Conservation (phyloP, 2,888 invertebrate genomes). For the Philonicus albiceps region DNA sequence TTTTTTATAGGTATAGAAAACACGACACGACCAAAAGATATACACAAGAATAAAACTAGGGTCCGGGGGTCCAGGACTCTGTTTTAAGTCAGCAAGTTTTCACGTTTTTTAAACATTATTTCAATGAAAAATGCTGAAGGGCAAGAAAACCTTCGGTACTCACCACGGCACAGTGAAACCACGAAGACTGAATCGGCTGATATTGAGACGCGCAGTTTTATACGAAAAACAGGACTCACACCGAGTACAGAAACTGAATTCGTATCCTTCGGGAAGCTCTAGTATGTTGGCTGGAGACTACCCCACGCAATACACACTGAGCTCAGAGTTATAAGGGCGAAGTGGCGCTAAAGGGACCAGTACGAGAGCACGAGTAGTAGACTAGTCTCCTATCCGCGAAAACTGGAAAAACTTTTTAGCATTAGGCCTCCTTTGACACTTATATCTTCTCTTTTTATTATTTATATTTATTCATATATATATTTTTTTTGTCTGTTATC, state of each 20-base stretch:
- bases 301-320: constrained; percentile 4
- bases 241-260: not conserved
- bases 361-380: not conserved
- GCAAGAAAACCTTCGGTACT: constrained; percentile 15
- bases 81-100: not conserved
- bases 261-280: constrained; percentile 15
- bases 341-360: not conserved
- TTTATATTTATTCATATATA: no score
- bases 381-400: not conserved
- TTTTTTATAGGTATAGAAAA: not conserved
- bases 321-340: not conserved
- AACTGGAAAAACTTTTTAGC: not conserved
- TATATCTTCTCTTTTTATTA: not conserved
- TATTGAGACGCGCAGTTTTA: constrained; percentile 48
- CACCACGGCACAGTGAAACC: constrained; percentile 44
- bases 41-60: not conserved
- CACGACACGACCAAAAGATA: not conserved
- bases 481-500: not conserved
- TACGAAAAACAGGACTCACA: constrained; percentile 46
- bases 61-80: not conserved
- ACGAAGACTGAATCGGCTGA: constrained; percentile 48
- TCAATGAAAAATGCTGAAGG: not conserved
- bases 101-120: constrained; percentile 12
- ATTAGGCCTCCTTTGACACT: constrained; percentile 11
- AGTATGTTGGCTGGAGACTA: not conserved